These are phyloP conservation scores for Drosophila paulistorum DNA, from an alignment of 1,140 invertebrate genomes.

Conservation along the genomic window DNA sequence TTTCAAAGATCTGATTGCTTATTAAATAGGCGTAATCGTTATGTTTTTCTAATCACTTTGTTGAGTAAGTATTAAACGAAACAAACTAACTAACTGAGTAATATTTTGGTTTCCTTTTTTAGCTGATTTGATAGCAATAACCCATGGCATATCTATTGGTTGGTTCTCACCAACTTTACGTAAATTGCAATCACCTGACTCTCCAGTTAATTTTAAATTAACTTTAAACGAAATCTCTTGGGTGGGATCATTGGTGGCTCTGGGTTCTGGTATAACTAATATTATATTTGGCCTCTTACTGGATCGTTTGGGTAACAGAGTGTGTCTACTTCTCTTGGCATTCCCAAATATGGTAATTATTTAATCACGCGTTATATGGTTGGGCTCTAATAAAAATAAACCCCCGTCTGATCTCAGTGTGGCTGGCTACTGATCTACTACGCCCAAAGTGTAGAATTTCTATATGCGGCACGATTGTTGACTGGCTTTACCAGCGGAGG, in stretches of 20 bases:
- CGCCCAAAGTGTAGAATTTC: conserved; percentile 55
- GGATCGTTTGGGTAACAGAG: conserved; percentile 46
- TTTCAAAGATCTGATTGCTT: conserved; percentile 45
- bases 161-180: conserved; percentile 63
- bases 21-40: conserved; percentile 62
- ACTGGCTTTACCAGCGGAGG: conserved; percentile 78
- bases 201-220: conserved; percentile 44
- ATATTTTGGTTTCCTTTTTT: conserved; percentile 26
- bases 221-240: conserved; percentile 61
- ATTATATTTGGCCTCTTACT: conserved; percentile 41
- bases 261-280: conserved; percentile 63
- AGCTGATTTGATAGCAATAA: conserved; percentile 52
- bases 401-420: conserved; percentile 35
- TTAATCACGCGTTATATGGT: neutral
- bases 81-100: neutral
- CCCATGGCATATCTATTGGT: conserved; percentile 64
- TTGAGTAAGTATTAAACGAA: conserved; percentile 48
- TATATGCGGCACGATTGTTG: conserved; percentile 79
- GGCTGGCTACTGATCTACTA: conserved; percentile 63
- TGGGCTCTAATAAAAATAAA: neutral
- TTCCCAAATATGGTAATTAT: conserved; percentile 59
- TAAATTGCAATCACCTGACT: conserved; percentile 47
- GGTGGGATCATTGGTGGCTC: conserved; percentile 60
- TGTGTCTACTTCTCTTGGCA: conserved; percentile 58
- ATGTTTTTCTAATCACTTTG: conserved; percentile 58